A percentile compares a stretch with the other conserved stretches of the same genome.
phyloP scores from a whole-genome alignment of 1,140 invertebrate species.

The Colletes gigas region DNA sequence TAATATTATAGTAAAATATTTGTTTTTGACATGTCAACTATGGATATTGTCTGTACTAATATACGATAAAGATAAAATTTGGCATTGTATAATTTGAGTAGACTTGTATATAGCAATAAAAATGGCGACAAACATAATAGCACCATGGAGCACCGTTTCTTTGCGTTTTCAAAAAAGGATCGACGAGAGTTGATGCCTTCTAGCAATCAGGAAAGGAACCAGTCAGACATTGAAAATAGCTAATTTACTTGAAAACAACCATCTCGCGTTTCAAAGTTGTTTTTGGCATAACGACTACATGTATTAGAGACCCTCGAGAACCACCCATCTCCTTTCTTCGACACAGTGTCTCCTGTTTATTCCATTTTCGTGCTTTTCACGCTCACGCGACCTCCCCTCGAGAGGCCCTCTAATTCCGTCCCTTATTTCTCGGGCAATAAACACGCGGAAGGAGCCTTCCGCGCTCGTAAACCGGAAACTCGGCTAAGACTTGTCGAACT shows the following conservation, averaged over 20 bases:
- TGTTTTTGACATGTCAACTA: too few species aligned
- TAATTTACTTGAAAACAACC: slow-evolving; percentile 43
- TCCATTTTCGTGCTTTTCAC: slow-evolving; percentile 21
- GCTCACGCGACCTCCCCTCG: slow-evolving; percentile 25
- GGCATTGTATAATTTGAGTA: too few species aligned
- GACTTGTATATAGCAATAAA: too few species aligned
- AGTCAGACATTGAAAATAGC: slow-evolving; percentile 11
- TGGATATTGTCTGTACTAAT: too few species aligned
- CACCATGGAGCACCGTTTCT: too few species aligned
- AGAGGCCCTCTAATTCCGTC: slow-evolving; percentile 50
- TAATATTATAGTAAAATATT: too few species aligned
- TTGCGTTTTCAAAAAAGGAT: too few species aligned
- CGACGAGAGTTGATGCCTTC: not conserved
- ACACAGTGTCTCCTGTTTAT: not conserved
- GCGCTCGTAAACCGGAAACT: slow-evolving; percentile 57
- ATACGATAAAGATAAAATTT: too few species aligned
- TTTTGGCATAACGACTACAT: slow-evolving; percentile 19
- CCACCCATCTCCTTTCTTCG: slow-evolving; percentile 9
- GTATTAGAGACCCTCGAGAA: not conserved
- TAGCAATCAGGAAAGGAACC: not conserved
- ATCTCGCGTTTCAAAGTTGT: slow-evolving; percentile 6
- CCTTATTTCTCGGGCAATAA: slow-evolving; percentile 63
- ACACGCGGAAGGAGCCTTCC: slow-evolving; percentile 58
- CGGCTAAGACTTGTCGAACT: slow-evolving; percentile 33
- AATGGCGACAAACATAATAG: too few species aligned